These are phyloP conservation scores for Polia nebulosa DNA, from an alignment of 2,888 invertebrate species.

Conservation along the genomic window DNA sequence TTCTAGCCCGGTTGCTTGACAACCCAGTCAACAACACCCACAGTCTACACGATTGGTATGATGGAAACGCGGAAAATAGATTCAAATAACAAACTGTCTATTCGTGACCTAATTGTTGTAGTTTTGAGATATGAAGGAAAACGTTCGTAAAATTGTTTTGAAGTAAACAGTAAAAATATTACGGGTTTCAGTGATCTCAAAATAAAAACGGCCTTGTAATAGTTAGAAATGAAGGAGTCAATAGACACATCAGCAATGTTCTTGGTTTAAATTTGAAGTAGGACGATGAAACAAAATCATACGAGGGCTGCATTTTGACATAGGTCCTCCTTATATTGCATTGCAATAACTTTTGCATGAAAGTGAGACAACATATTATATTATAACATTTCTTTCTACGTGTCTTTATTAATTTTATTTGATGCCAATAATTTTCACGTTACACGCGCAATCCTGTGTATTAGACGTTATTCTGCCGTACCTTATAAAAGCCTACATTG, in stretches of 20 bases:
- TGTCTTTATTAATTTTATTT: neutral
- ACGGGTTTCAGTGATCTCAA: constrained; percentile 41
- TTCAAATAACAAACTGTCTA: constrained; percentile 38
- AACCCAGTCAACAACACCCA: neutral
- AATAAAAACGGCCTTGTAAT: constrained; percentile 46
- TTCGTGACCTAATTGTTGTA: constrained; percentile 46
- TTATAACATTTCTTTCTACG: no score
- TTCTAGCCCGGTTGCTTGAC: neutral
- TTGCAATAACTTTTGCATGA: neutral
- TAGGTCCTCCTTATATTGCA: neutral
- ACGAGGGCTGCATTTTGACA: neutral
- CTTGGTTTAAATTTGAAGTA: constrained; percentile 18
- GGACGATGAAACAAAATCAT: constrained; percentile 2
- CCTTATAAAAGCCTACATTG: neutral
- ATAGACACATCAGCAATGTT: constrained; percentile 4
- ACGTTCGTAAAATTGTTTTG: constrained; percentile 46
- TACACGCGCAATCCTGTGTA: neutral
- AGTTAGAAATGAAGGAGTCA: constrained; percentile 31
- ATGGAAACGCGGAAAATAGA: constrained; percentile 39
- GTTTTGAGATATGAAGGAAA: constrained; percentile 39
- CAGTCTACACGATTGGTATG: constrained; percentile 22
- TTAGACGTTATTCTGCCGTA: neutral
- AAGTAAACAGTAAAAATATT: constrained; percentile 51
- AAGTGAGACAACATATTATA: neutral
- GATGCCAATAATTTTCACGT: neutral